Evolutionary conservation across 64 coral and sea anemone species (phyloP).

Genomic region (Pocillopora verrucosa): DNA sequence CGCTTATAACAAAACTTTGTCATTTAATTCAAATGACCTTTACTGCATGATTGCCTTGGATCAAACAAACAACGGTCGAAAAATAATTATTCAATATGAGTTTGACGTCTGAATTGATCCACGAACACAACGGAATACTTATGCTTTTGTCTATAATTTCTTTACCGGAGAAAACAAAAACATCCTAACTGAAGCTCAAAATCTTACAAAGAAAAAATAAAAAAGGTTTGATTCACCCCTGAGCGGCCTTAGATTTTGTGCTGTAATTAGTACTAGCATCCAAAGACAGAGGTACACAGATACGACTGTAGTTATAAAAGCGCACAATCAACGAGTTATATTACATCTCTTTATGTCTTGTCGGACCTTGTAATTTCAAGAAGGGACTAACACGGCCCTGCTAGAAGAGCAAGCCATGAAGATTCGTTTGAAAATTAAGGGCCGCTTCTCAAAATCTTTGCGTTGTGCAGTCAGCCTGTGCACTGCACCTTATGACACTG

Average conservation of each 20-base stretch:
- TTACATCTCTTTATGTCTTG: not conserved
- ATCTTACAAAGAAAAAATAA: not conserved
- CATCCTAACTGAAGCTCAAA: not conserved
- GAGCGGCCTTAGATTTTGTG: no score
- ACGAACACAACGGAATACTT: not conserved
- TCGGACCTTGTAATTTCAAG: not conserved
- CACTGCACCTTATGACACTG: not conserved
- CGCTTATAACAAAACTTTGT: not conserved
- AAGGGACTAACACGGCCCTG: not conserved
- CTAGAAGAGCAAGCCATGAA: not conserved
- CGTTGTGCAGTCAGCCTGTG: not conserved
- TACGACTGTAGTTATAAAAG: no score
- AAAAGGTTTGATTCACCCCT: no score
- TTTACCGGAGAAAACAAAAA: not conserved
- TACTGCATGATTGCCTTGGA: not conserved
- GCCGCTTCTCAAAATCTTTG: not conserved
- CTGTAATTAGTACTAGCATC: no score
- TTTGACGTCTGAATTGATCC: not conserved
- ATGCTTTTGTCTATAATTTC: not conserved
- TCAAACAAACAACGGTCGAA: conserved; percentile 3
- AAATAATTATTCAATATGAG: not conserved
- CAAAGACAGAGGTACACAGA: no score
- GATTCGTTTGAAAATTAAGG: not conserved
- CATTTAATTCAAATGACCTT: conserved; percentile 7
- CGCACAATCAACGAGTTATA: no score